These are phyloP conservation scores for Cynaeus angustus DNA, from an alignment of 2,888 invertebrate species.

Conservation along the genomic window DNA sequence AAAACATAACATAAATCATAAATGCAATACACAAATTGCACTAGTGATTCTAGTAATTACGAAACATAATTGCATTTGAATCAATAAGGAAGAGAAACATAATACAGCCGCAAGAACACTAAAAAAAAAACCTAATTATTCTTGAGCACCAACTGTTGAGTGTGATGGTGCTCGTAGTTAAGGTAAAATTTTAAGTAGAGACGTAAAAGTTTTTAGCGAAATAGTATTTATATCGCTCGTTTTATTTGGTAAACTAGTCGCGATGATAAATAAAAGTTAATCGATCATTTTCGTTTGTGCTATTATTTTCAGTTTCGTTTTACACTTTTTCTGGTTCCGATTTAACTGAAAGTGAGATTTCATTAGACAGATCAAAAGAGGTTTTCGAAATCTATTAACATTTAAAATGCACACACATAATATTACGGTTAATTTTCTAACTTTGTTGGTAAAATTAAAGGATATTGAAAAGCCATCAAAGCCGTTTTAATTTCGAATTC, in stretches of 20 bases:
- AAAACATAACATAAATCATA: slow-evolving; percentile 32
- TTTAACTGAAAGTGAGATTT: neutral
- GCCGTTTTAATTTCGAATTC: slow-evolving; percentile 12
- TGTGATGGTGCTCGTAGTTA: too few species aligned
- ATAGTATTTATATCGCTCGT: too few species aligned
- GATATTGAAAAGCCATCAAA: slow-evolving; percentile 9
- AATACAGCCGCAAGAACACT: slow-evolving; percentile 2
- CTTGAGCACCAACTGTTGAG: neutral
- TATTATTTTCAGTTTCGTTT: too few species aligned
- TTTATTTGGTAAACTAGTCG: too few species aligned
- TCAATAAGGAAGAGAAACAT: slow-evolving; percentile 31
- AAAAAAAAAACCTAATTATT: slow-evolving; percentile 37
- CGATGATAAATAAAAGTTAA: too few species aligned
- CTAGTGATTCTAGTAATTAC: slow-evolving; percentile 24
- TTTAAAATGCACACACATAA: slow-evolving; percentile 1
- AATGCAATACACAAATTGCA: slow-evolving; percentile 13
- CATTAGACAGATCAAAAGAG: neutral
- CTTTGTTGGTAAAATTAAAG: slow-evolving; percentile 8
- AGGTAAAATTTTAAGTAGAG: too few species aligned
- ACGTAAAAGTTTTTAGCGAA: too few species aligned
- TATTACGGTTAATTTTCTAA: neutral
- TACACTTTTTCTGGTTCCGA: too few species aligned
- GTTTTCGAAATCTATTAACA: neutral
- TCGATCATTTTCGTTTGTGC: too few species aligned
- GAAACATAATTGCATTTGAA: slow-evolving; percentile 25